A percentile compares a stretch with the other conserved stretches of the same genome.
Evolutionary conservation across 1,140 invertebrate species (phyloP).

Genomic region (Goniozus legneri): DNA sequence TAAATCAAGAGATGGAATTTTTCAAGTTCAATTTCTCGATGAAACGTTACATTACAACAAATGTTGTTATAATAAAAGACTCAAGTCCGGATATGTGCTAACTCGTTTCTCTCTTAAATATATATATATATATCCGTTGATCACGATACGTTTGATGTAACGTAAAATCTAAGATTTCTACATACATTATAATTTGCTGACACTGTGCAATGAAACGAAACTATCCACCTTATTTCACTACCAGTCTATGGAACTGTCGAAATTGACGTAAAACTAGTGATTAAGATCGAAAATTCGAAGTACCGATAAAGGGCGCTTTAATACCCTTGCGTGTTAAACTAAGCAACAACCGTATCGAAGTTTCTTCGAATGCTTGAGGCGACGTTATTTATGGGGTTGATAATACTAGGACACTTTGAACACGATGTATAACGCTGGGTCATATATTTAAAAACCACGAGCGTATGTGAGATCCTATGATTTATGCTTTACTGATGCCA

Average conservation of each 20-base stretch:
- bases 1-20: too few relatives aligned
- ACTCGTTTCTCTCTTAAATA: constrained; percentile 14
- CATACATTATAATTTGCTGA: constrained; percentile 5
- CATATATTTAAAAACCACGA: constrained; percentile 11
- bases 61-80: constrained; percentile 11
- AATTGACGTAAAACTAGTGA: constrained; percentile 16
- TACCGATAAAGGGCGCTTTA: too few relatives aligned
- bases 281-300: constrained; percentile 20
- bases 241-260: constrained; percentile 26
- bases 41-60: neutral
- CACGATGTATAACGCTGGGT: constrained; percentile 10
- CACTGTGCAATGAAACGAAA: constrained; percentile 13
- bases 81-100: constrained; percentile 27
- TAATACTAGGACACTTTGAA: constrained; percentile 13
- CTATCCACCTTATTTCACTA: constrained; percentile 14
- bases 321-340: too few relatives aligned
- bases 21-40: too few relatives aligned
- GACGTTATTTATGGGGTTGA: neutral
- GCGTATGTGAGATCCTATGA: constrained; percentile 36
- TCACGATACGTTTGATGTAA: constrained; percentile 19
- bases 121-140: constrained; percentile 18
- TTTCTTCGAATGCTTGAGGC: constrained; percentile 12
- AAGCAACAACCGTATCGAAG: constrained; percentile 15
- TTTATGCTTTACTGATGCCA: constrained; percentile 53
- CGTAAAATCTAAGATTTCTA: constrained; percentile 16